Evolutionary conservation across 2,113 vertebrate species (phyloP), one percentile per base, ranked within the genome.

Genomic region (Thinocorus orbignyianus): DNA sequence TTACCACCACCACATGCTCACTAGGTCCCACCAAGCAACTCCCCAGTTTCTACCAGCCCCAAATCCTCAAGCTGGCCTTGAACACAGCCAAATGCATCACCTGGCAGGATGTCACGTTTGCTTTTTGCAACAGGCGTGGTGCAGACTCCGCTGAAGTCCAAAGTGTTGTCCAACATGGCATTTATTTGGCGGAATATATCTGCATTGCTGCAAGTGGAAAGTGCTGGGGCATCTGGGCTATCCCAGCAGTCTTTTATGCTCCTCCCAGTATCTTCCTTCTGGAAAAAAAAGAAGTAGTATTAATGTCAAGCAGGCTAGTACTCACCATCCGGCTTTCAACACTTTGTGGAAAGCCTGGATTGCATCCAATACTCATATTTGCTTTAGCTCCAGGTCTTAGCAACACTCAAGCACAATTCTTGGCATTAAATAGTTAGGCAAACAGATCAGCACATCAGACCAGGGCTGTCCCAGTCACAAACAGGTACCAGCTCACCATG

Each of bases 171-270:
- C 98, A 99, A 96, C 98, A 99, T 99, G 74, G 98, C 99, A 96
- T 99, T 99, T 99, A 99, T 99, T 96, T 98, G 98, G 90, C 99
- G 99, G 97, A 99, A 99, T 95, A 99, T 98, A 92, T 98, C 98
- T 24, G 99, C 99, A 98, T 99, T 99, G 98, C 99, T 99, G 97
- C 99, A 99, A 13, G 99, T 99, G 70, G 99, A 99, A 85, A 99
- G 97, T 4, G 99, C 99, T 77, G 99, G 98, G 44, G 98, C 98
- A 73, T 98, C 98, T 1, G 94, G 95, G 55, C 95, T 94, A 89
- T 99, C 98, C 97, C 99, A 98, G 97, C 97, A 98, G 87, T 99
- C 98, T 93, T 98, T 98, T 69, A 98, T 92, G 77, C 97, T 98
- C 94, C 98, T 98, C 89, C 95, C 96, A 89, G 97, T 95, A 89